A percentile compares a stretch with the other conserved stretches of the same genome.
phyloP scores from a whole-genome alignment of 2,888 invertebrate species.

The Drosophila gaucha region DNA sequence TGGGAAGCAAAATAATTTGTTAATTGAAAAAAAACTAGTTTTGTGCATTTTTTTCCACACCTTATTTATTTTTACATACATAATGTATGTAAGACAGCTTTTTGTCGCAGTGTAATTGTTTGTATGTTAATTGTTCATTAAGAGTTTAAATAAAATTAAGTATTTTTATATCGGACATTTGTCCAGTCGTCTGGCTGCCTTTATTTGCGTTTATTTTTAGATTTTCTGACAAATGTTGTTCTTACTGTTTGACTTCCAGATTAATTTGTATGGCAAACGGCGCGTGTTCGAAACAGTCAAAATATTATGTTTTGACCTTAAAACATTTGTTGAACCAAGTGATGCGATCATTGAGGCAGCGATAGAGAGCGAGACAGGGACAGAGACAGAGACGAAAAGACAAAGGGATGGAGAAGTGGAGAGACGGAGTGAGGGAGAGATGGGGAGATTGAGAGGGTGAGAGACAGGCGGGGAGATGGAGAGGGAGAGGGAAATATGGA shows the following conservation, averaged over 20 bases:
- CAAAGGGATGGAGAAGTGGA: background rate
- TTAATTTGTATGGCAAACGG: constrained; percentile 27
- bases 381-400: background rate
- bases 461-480: background rate
- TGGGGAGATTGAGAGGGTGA: background rate
- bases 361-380: too few relatives aligned
- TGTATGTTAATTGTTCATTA: constrained; percentile 70
- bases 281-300: constrained; percentile 5
- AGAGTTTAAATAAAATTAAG: constrained; percentile 53
- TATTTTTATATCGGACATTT: constrained; percentile 39
- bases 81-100: too few relatives aligned
- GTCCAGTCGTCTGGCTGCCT: constrained; percentile 32
- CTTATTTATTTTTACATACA: too few relatives aligned
- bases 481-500: background rate
- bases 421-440: background rate
- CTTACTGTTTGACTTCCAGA: constrained; percentile 10
- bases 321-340: constrained; percentile 9
- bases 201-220: constrained; percentile 64
- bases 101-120: constrained; percentile 26
- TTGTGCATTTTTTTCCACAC: background rate
- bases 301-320: constrained; percentile 5
- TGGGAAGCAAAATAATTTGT: background rate
- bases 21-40: background rate
- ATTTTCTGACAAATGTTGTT: constrained; percentile 32
- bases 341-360: background rate